These are phyloP conservation scores for Leptodirus hochenwartii DNA, from an alignment of 2,888 invertebrate species.

Conservation along the genomic window DNA sequence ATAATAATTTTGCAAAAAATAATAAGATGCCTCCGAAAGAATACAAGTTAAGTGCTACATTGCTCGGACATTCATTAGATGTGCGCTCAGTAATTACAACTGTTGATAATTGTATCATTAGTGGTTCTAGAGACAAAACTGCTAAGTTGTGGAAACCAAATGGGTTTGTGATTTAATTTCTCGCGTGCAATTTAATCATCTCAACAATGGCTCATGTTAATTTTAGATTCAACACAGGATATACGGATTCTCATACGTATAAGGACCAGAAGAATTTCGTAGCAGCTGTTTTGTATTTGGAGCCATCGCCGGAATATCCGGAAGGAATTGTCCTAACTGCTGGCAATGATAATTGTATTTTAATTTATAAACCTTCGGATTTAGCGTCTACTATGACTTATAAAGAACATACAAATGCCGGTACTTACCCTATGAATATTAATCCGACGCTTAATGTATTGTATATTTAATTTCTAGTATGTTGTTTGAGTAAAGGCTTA, in stretches of 20 bases:
- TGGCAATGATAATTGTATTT: slow-evolving; percentile 72
- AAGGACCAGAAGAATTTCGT: slow-evolving; percentile 77
- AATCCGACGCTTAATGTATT: slow-evolving; percentile 2
- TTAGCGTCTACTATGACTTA: slow-evolving; percentile 47
- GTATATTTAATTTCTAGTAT: slow-evolving; percentile 24
- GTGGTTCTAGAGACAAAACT: slow-evolving; percentile 77
- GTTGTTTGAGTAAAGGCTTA: slow-evolving; percentile 29
- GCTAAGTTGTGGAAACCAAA: slow-evolving; percentile 72
- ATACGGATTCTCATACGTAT: slow-evolving; percentile 45
- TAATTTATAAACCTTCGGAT: slow-evolving; percentile 57
- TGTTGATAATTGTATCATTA: slow-evolving; percentile 55
- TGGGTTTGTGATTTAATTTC: slow-evolving; percentile 38
- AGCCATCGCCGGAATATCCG: slow-evolving; percentile 47
- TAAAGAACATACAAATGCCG: slow-evolving; percentile 60
- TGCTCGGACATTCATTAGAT: slow-evolving; percentile 69
- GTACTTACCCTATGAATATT: slow-evolving; percentile 22
- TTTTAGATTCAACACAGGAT: slow-evolving; percentile 39
- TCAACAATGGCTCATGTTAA: no score
- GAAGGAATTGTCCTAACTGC: slow-evolving; percentile 73
- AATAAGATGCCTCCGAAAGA: no score
- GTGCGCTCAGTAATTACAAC: slow-evolving; percentile 56
- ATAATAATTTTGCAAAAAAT: no score
- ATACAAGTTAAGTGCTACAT: slow-evolving; percentile 62
- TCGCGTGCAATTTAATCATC: no score
- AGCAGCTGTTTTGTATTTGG: slow-evolving; percentile 58